These are phyloP conservation scores for Aegithalos caudatus DNA, from an alignment of 2,113 vertebrate genomes.

Conservation along the genomic window DNA sequence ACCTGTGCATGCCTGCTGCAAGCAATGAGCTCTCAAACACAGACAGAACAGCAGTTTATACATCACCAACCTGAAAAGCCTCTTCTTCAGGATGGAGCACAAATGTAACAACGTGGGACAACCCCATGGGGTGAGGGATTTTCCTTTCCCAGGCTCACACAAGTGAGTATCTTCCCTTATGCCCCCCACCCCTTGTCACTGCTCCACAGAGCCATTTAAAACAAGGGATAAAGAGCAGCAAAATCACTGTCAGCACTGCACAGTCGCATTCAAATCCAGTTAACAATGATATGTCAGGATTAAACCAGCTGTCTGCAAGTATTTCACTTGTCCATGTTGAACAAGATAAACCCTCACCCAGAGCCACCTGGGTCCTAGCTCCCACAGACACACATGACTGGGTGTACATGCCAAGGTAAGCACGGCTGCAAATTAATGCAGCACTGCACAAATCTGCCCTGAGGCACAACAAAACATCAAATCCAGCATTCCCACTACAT, in stretches of 20 bases:
- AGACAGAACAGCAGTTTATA: neutral
- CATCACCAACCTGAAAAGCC: neutral
- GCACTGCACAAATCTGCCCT: neutral
- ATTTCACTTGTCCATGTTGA: neutral
- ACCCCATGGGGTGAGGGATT: neutral
- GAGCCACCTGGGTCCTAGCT: neutral
- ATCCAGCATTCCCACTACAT: neutral
- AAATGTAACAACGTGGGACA: neutral
- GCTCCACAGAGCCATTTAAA: neutral
- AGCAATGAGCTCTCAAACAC: neutral
- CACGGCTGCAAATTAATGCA: neutral
- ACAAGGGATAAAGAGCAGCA: neutral
- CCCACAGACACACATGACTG: neutral
- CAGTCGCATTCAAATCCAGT: neutral
- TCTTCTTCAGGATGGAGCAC: neutral
- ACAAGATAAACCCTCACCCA: neutral
- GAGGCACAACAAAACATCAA: neutral
- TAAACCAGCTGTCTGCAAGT: constrained; percentile 7
- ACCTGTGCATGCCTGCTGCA: accelerated
- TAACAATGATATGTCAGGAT: neutral
- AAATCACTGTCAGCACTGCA: neutral
- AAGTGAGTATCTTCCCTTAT: neutral
- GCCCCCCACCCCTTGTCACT: accelerated
- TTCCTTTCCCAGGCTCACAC: neutral
- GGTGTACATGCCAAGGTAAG: neutral